Conservation (phyloP, 2,797 vertebrate species). For the Mionectes olivaceus region DNA sequence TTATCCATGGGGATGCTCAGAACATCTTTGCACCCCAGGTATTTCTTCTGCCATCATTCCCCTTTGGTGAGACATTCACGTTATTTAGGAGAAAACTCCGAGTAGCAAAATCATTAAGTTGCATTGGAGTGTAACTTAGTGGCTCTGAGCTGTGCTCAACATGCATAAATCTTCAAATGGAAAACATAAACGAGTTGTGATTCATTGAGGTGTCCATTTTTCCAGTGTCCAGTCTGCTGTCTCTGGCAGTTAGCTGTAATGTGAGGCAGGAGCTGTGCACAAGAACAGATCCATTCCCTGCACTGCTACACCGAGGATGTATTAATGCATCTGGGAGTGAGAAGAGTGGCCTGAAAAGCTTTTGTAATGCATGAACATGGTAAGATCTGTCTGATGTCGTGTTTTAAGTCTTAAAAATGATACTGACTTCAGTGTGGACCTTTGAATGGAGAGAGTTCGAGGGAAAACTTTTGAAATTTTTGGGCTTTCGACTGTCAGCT, state of each 20-base stretch:
- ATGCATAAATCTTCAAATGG: neutral
- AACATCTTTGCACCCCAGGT: neutral
- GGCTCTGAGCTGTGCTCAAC: neutral
- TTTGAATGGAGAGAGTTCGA: neutral
- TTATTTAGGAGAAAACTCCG: neutral
- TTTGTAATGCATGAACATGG: neutral
- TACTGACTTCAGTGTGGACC: neutral
- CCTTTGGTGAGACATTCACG: fast-evolving
- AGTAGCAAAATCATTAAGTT: neutral
- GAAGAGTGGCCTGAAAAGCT: neutral
- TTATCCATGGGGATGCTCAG: neutral
- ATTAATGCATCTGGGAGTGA: neutral
- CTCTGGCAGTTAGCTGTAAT: neutral
- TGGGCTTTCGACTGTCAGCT: neutral
- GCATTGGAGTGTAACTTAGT: slow-evolving; percentile 6
- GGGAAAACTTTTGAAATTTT: neutral
- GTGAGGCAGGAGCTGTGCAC: fast-evolving
- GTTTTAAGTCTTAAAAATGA: neutral
- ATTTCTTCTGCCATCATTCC: neutral
- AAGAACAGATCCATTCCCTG: neutral
- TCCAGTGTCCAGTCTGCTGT: neutral
- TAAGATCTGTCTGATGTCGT: neutral
- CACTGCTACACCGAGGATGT: fast-evolving
- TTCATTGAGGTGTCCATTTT: neutral
- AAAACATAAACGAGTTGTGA: neutral